phyloP scores from a whole-genome alignment of 1,140 invertebrate genomes.

The Drosophila melanica region DNA sequence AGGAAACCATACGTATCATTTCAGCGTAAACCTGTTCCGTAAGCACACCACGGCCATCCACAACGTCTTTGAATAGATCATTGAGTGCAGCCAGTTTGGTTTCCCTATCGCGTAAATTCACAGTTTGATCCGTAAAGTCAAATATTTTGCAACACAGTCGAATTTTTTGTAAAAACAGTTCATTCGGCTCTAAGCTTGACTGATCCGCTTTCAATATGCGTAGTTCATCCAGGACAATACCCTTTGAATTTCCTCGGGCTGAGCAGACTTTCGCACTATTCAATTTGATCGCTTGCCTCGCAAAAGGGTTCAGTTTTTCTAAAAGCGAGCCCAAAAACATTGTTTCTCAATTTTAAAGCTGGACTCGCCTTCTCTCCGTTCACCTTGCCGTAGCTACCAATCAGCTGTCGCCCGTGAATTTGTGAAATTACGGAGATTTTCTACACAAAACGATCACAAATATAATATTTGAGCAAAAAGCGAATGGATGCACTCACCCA shows the following conservation, averaged over 20 bases:
- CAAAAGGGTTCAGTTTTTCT: neutral
- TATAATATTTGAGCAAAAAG: neutral
- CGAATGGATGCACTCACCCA: neutral
- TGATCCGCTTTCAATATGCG: neutral
- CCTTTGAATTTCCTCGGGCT: too few relatives aligned
- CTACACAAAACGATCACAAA: too few relatives aligned
- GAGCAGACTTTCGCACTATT: too few relatives aligned
- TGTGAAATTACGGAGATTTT: too few relatives aligned
- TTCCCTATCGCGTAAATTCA: neutral
- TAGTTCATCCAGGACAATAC: neutral
- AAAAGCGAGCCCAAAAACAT: slow-evolving; percentile 6
- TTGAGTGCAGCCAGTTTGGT: neutral
- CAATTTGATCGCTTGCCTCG: neutral
- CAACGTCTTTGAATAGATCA: neutral
- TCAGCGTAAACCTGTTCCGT: slow-evolving; percentile 98
- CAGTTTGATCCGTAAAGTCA: neutral
- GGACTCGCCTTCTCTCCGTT: too few relatives aligned
- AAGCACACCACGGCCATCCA: slow-evolving; percentile 77
- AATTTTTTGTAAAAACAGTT: neutral
- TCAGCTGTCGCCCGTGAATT: neutral
- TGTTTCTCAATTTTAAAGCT: neutral
- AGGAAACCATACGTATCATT: slow-evolving; percentile 97
- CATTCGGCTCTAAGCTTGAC: neutral
- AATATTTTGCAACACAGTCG: neutral
- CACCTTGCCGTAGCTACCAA: neutral